Evolutionary conservation across 1,140 invertebrate genomes (phyloP).

Genomic region (Bombus waltoni): DNA sequence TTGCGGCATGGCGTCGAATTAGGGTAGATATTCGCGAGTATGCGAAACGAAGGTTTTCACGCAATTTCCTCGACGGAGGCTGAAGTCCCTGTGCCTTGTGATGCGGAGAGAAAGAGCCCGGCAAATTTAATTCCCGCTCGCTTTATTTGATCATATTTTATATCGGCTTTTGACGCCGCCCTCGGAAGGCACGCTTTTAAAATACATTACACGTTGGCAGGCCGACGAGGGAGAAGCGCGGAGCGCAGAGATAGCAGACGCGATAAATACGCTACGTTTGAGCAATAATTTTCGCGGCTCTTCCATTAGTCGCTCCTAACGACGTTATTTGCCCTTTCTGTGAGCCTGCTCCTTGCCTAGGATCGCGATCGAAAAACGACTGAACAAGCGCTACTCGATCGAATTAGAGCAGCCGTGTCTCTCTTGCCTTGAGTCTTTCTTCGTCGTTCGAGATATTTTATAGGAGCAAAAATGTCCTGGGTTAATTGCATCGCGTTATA

Average conservation of each 20-base stretch:
- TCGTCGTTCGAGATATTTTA: too few relatives aligned
- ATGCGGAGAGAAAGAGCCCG: constrained; percentile 67
- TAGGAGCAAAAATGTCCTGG: too few relatives aligned
- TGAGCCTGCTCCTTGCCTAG: constrained; percentile 8
- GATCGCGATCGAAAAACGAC: constrained; percentile 39
- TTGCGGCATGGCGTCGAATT: constrained; percentile 8
- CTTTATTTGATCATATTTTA: constrained; percentile 73
- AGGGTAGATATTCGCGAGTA: constrained; percentile 7
- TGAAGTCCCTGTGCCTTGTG: constrained; percentile 33
- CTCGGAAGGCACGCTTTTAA: constrained; percentile 71
- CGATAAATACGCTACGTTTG: constrained; percentile 70
- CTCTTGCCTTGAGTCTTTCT: not conserved
- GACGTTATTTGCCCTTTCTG: constrained; percentile 60
- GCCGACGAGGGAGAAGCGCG: constrained; percentile 1
- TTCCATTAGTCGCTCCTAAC: constrained; percentile 68
- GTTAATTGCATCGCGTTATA: too few relatives aligned
- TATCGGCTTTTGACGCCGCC: constrained; percentile 71
- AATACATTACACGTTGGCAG: constrained; percentile 70
- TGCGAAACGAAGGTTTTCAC: constrained; percentile 49
- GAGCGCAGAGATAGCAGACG: constrained; percentile 48
- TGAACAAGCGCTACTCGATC: not conserved
- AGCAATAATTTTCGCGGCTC: constrained; percentile 71
- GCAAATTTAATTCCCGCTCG: constrained; percentile 66
- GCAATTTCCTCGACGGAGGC: constrained; percentile 57
- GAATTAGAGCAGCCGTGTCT: not conserved